A percentile compares a stretch with the other conserved stretches of the same genome.
These are phyloP conservation scores for Gadus chalcogrammus DNA, from an alignment of 2,113 vertebrate species.

Conservation along the genomic window DNA sequence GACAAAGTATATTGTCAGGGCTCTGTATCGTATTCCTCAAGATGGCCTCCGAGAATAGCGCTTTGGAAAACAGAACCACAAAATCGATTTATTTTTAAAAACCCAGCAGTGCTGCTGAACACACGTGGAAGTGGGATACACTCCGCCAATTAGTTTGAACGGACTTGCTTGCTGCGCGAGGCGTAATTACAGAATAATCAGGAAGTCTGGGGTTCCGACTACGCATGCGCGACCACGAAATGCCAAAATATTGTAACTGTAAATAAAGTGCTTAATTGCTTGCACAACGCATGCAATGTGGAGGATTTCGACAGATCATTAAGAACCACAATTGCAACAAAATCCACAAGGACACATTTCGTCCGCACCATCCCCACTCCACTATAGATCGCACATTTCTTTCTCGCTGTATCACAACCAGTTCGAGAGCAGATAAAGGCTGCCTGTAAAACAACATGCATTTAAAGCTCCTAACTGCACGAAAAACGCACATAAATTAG, in stretches of 20 bases:
- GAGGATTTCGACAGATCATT: neutral
- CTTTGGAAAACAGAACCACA: neutral
- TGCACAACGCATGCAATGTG: neutral
- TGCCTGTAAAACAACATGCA: slow-evolving; percentile 49
- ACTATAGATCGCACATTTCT: neutral
- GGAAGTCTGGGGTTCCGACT: slow-evolving; percentile 45
- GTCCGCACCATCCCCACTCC: neutral
- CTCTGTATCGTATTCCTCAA: neutral
- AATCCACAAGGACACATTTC: neutral
- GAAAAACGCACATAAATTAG: slow-evolving; percentile 33
- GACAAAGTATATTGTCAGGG: too few species aligned
- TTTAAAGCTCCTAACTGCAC: slow-evolving; percentile 55
- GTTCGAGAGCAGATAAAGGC: slow-evolving; percentile 60
- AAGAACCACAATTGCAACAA: neutral
- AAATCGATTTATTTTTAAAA: neutral
- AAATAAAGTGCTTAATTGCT: slow-evolving; percentile 60
- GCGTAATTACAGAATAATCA: slow-evolving; percentile 30
- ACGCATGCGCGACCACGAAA: slow-evolving; percentile 57
- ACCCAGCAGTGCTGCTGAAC: neutral
- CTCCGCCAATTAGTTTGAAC: slow-evolving; percentile 10
- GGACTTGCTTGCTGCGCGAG: slow-evolving; percentile 5
- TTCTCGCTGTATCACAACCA: slow-evolving; percentile 34
- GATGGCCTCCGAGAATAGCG: neutral
- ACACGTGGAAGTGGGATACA: neutral
- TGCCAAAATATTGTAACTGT: slow-evolving; percentile 66